These are phyloP conservation scores for Phocoena sinus DNA, from an alignment of 2,113 vertebrate genomes.

Conservation along the genomic window DNA sequence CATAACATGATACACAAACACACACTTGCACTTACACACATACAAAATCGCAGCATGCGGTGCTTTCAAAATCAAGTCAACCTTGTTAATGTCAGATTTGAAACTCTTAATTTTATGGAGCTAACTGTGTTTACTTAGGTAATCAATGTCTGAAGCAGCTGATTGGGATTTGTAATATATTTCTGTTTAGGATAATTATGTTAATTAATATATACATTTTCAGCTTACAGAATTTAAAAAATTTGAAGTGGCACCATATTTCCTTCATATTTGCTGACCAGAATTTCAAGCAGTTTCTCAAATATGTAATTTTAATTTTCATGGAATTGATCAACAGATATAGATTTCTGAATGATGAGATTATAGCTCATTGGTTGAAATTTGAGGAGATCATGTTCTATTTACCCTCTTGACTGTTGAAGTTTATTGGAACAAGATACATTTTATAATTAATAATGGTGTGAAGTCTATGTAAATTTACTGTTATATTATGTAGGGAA, in stretches of 20 bases:
- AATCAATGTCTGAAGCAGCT: constrained; percentile 46
- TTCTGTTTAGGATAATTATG: constrained; percentile 55
- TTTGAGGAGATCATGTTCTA: not conserved
- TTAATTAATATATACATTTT: constrained; percentile 26
- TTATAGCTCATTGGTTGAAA: not conserved
- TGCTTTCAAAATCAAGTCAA: constrained; percentile 1
- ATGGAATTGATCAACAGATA: not conserved
- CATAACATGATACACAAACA: not conserved
- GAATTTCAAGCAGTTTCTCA: constrained; percentile 7
- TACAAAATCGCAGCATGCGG: not conserved
- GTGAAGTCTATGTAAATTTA: not conserved
- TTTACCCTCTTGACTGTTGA: not conserved
- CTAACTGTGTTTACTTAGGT: constrained; percentile 36
- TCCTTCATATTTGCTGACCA: not conserved
- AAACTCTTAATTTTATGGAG: constrained; percentile 56
- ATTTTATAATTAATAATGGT: not conserved
- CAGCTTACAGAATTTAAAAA: constrained; percentile 22
- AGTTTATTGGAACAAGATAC: not conserved
- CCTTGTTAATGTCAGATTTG: constrained; percentile 30
- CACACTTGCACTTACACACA: not conserved
- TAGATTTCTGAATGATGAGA: not conserved
- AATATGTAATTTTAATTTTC: not conserved
- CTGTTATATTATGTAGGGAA: not conserved
- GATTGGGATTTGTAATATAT: constrained; percentile 39
- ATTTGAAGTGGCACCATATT: not conserved